A percentile compares a stretch with the other conserved stretches of the same genome.
Conservation (phyloP, 2,797 vertebrate species). For the Florisuga fusca region DNA sequence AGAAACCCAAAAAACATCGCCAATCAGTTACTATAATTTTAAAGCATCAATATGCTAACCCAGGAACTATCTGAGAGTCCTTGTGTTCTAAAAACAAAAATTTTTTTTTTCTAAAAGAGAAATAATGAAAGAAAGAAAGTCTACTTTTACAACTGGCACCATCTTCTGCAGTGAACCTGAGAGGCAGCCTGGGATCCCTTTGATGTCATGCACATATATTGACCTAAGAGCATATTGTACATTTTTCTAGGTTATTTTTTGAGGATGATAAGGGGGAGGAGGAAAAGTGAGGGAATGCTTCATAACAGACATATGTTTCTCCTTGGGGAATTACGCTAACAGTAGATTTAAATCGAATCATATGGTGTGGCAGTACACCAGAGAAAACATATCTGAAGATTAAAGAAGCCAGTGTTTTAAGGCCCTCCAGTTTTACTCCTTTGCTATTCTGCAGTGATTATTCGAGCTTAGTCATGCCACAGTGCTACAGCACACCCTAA, state of each 20-base stretch:
- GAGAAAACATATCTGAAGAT: conserved; percentile 68
- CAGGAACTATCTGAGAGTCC: conserved; percentile 37
- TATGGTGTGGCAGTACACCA: conserved; percentile 58
- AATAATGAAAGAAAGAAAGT: background rate
- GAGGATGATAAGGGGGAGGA: conserved; percentile 6
- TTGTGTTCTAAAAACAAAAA: conserved; percentile 35
- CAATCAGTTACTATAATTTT: conserved; percentile 28
- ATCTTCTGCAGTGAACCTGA: conserved; percentile 52
- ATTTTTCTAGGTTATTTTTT: conserved; percentile 64
- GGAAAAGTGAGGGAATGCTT: conserved; percentile 49
- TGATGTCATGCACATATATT: conserved; percentile 55
- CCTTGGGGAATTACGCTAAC: conserved; percentile 69
- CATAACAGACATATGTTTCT: conserved; percentile 74
- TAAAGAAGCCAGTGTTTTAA: conserved; percentile 64
- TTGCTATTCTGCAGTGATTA: background rate
- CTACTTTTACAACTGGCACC: conserved; percentile 38
- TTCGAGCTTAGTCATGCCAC: background rate
- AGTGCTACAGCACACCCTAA: conserved; percentile 56
- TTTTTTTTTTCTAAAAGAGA: background rate
- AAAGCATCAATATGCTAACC: conserved; percentile 33
- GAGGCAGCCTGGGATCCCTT: conserved; percentile 52
- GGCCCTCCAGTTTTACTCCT: conserved; percentile 43
- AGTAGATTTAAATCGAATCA: conserved; percentile 77
- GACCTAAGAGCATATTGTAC: conserved; percentile 55
- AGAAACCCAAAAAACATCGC: background rate